These are phyloP conservation scores for Xylophagus ater DNA, from an alignment of 2,888 invertebrate genomes.

Conservation along the genomic window DNA sequence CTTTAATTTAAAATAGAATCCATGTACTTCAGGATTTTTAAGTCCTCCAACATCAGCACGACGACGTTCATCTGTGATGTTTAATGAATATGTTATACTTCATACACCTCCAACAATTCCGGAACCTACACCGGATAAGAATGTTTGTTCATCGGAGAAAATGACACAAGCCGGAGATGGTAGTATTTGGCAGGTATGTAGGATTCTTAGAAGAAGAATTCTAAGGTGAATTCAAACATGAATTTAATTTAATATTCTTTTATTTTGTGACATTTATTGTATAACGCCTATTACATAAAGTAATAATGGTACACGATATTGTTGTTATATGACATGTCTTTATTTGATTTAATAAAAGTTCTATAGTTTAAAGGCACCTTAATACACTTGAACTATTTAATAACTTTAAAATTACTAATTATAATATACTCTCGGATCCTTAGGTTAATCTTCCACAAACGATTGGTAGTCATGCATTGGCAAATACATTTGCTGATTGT, in stretches of 20 bases:
- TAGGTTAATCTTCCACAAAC: slow-evolving; percentile 41
- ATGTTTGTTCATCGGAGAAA: slow-evolving; percentile 73
- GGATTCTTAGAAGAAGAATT: too few relatives aligned
- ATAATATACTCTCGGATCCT: too few relatives aligned
- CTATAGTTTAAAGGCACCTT: too few relatives aligned
- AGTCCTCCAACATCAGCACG: slow-evolving; percentile 59
- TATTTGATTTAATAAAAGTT: too few relatives aligned
- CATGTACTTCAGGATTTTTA: slow-evolving; percentile 54
- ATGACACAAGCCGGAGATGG: slow-evolving; percentile 78
- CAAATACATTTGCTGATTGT: slow-evolving; percentile 41
- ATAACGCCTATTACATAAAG: too few relatives aligned
- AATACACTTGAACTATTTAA: too few relatives aligned
- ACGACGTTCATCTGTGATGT: slow-evolving; percentile 77
- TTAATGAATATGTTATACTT: slow-evolving; percentile 71
- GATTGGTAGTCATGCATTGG: slow-evolving; percentile 34
- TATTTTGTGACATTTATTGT: too few relatives aligned
- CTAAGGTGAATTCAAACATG: too few relatives aligned
- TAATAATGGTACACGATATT: too few relatives aligned
- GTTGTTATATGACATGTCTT: too few relatives aligned
- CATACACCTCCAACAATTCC: slow-evolving; percentile 46
- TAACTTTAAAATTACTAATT: too few relatives aligned
- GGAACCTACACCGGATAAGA: slow-evolving; percentile 36
- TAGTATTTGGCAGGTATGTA: slow-evolving; percentile 52
- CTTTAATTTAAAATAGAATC: slow-evolving; percentile 41
- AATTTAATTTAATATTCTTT: too few relatives aligned